Evolutionary conservation across 2,888 invertebrate genomes (phyloP).

Genomic region (Liopterus haemorrhoidalis): DNA sequence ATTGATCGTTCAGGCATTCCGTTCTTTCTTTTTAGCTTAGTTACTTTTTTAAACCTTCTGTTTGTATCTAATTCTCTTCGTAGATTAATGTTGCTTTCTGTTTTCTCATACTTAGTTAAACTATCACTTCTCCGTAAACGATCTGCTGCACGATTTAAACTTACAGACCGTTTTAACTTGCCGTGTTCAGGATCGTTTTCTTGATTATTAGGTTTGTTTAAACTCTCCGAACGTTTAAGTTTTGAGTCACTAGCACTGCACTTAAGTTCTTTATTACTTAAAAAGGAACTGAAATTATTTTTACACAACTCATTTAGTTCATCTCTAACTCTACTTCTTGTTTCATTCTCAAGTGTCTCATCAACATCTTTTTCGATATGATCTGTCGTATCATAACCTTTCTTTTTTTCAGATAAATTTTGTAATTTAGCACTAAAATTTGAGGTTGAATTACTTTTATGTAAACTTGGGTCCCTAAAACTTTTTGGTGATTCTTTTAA

Average conservation of each 20-base stretch:
- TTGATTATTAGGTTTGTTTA: conserved; percentile 53
- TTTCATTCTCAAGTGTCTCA: conserved; percentile 43
- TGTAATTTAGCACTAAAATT: conserved; percentile 23
- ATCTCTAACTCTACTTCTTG: conserved; percentile 26
- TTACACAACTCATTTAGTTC: conserved; percentile 17
- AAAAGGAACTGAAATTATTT: conserved; percentile 33
- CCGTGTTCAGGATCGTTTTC: conserved; percentile 43
- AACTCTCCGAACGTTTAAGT: conserved; percentile 57
- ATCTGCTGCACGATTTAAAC: conserved; percentile 50
- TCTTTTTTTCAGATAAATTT: conserved; percentile 30
- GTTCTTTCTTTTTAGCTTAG: conserved; percentile 67
- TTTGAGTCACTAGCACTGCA: conserved; percentile 43
- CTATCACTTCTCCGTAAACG: conserved; percentile 57
- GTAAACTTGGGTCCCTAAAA: conserved; percentile 51
- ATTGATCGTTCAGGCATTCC: conserved; percentile 77
- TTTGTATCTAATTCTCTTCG: conserved; percentile 53
- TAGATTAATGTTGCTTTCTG: conserved; percentile 72
- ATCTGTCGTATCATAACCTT: conserved; percentile 39
- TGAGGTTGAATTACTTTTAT: conserved; percentile 40
- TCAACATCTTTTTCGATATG: conserved; percentile 45
- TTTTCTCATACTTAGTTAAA: conserved; percentile 67
- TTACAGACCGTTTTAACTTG: conserved; percentile 57
- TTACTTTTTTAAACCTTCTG: conserved; percentile 48
- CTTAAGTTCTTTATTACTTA: conserved; percentile 32
- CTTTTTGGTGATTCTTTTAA: conserved; percentile 40